A percentile compares a stretch with the other conserved stretches of the same genome.
These are phyloP conservation scores for Sturnus vulgaris DNA, from an alignment of 2,113 vertebrate species.

Conservation along the genomic window DNA sequence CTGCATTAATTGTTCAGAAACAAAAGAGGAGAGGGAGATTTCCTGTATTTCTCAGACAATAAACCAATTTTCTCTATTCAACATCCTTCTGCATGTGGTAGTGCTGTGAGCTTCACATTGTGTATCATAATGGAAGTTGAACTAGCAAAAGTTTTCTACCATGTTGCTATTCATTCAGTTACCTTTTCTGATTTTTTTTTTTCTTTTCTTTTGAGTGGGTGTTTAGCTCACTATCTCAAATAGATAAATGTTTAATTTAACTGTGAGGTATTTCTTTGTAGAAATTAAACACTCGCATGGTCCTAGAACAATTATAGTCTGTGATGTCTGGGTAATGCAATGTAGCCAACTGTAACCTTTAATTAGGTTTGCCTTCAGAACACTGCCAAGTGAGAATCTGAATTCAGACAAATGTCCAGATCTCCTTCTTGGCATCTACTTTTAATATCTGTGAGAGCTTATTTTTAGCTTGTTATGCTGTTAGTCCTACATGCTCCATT, in stretches of 20 bases:
- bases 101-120: not conserved
- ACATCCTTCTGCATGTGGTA: not conserved
- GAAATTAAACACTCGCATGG: not conserved
- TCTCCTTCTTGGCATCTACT: conserved; percentile 33
- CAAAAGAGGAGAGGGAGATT: not conserved
- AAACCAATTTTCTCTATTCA: not conserved
- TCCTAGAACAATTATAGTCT: conserved; percentile 11
- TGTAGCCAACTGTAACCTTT: conserved; percentile 36
- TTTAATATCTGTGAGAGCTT: conserved; percentile 26
- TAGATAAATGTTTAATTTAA: conserved; percentile 7
- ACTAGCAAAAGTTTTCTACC: not conserved
- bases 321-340: conserved; percentile 17
- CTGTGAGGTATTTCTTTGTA: not conserved
- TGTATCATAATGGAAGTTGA: not conserved
- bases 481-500: not conserved
- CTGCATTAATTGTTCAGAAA: not conserved
- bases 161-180: not conserved
- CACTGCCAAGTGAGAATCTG: conserved; percentile 39
- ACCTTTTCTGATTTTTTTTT: not conserved
- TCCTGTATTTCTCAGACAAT: not conserved
- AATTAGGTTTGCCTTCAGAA: conserved; percentile 50
- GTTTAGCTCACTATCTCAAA: not conserved
- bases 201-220: not conserved
- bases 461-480: conserved; percentile 42
- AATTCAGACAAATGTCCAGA: conserved; percentile 29